Base-by-base conservation (phyloP, 1,140 invertebrate genomes). In the Diachasmimorpha longicaudata region DNA sequence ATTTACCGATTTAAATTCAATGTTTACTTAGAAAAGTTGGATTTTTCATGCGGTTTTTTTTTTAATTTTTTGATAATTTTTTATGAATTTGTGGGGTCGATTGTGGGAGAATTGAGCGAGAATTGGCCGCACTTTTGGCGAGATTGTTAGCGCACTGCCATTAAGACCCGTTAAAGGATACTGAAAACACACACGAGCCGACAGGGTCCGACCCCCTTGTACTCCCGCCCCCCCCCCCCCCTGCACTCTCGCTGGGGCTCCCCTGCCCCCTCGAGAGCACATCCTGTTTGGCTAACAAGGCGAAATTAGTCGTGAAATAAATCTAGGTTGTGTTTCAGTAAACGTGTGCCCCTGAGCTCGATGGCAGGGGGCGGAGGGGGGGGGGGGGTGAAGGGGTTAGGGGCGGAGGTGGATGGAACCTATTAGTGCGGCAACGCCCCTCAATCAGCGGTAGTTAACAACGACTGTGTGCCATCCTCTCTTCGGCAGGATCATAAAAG, bases 241-340 rank as follows among this genome's bases (percentile, higher is more conserved):
- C 31, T 10, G 2, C 13, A 9, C 39, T 9, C 39, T n/a, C n/a
- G n/a, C n/a, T n/a, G 37, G 37, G 4, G 10, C 37, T 39, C 37
- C 37, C 37, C 4, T 39, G 4, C 37, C 37, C 37, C 10, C 37
- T 39, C 9, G 39, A 42, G 42, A 68, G 69, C 55, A 77, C 76
- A 74, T 77, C 76, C 76, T 77, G 75, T 76, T 63, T 77, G 77
- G 77, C 77, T 78, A 78, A 78, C 77, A 78, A 78, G 77, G 68
- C 77, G 37, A 74, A 79, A 79, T 79, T 79, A 76, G 74, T 79
- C 70, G 78, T 79, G 78, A 79, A 77, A 79, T 79, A 79, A 79
- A 79, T 79, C 78, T 72, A 76, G 71, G 78, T 39, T 74, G 52
- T 73, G 69, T 73, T 37, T 72, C 42, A 52, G 19, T 13, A 46